phyloP scores from a whole-genome alignment of 2,888 invertebrate genomes.

The Palloptera scutellata region DNA sequence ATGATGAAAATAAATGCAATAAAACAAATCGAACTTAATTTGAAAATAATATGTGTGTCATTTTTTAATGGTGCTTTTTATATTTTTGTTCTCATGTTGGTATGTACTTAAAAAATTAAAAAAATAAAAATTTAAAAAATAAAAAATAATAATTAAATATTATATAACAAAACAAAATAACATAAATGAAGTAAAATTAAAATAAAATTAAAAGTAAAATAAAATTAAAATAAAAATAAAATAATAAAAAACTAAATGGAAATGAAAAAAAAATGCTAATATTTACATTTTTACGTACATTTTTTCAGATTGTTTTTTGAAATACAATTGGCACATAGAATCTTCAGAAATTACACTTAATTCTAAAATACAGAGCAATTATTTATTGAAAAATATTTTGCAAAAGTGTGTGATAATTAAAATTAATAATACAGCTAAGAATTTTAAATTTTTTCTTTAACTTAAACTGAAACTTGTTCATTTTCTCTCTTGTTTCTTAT shows the following conservation, averaged over 20 bases:
- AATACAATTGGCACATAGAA: conserved; percentile 26
- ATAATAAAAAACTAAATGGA: neutral
- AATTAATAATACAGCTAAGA: conserved; percentile 43
- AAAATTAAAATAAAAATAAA: conserved; percentile 15
- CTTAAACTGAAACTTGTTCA: conserved; percentile 2
- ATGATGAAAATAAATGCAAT: conserved; percentile 18
- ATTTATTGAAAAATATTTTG: neutral
- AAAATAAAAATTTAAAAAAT: neutral
- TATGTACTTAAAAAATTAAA: neutral
- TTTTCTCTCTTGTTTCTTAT: conserved; percentile 9
- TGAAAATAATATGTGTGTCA: conserved; percentile 36
- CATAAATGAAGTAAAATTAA: conserved; percentile 18
- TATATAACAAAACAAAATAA: conserved; percentile 46
- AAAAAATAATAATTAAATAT: conserved; percentile 39
- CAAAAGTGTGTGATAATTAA: conserved; percentile 9
- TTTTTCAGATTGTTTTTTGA: conserved; percentile 18
- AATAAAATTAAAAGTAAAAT: neutral
- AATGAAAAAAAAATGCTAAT: conserved; percentile 38
- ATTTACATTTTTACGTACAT: conserved; percentile 13
- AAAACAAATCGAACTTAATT: conserved; percentile 25
- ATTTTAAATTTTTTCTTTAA: conserved; percentile 24
- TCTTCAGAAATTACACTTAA: neutral
- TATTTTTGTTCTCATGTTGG: conserved; percentile 24
- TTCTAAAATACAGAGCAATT: conserved; percentile 7
- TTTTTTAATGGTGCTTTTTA: conserved; percentile 30